Evolutionary conservation across 64 coral and sea anemone genomes (phyloP).

Genomic region (Cladopsammia gracilis): DNA sequence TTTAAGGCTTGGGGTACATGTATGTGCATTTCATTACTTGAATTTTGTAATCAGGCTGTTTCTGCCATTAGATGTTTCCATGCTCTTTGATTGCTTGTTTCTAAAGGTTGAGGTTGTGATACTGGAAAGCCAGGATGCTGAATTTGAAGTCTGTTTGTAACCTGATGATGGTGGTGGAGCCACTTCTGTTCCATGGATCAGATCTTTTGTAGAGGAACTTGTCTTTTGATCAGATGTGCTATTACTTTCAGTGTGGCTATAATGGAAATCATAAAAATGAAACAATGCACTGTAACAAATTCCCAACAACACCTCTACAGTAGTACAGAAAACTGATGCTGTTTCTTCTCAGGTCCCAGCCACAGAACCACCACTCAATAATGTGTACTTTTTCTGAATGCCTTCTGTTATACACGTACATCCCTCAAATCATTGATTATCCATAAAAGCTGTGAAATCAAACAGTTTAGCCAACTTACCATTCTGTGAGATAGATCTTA

Average conservation of each 20-base stretch:
- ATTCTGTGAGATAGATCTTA: no score
- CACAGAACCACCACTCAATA: no score
- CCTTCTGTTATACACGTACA: no score
- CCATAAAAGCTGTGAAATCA: no score
- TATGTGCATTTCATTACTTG: constrained; percentile 51
- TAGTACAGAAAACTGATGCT: no score
- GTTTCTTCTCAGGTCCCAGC: no score
- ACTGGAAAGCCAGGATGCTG: constrained; percentile 78
- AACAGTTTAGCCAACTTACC: no score
- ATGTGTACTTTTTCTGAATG: no score
- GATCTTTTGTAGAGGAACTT: constrained; percentile 18
- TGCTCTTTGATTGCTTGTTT: constrained; percentile 59
- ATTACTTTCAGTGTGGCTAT: constrained; percentile 33
- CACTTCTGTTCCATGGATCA: constrained; percentile 70
- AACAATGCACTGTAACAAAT: background rate
- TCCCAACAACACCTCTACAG: no score
- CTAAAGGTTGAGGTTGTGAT: constrained; percentile 77
- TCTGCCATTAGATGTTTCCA: constrained; percentile 16
- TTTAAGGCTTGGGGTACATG: no score
- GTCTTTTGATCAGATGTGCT: constrained; percentile 75
- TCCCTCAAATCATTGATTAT: no score
- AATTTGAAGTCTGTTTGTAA: constrained; percentile 13
- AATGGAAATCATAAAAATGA: background rate
- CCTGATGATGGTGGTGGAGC: constrained; percentile 27
- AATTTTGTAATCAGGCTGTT: constrained; percentile 74